phyloP scores from a whole-genome alignment of 2,888 invertebrate species.

The Dolichopus griseipennis region DNA sequence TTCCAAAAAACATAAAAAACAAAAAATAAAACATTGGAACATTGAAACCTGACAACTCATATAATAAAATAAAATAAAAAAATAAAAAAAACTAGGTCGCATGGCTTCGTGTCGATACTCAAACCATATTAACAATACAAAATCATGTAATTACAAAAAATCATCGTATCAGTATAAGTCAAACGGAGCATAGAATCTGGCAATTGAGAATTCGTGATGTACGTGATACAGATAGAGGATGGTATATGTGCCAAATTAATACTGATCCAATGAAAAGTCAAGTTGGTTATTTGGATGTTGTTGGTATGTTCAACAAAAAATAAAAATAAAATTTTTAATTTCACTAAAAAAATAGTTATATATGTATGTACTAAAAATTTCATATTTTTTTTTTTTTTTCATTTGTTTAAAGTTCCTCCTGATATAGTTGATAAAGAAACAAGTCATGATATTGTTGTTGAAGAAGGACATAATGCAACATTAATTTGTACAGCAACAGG shows the following conservation, averaged over 20 bases:
- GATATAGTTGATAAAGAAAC: conserved; percentile 80
- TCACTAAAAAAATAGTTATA: background rate
- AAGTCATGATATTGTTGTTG: conserved; percentile 74
- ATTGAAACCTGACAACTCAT: too few species aligned
- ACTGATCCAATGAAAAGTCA: conserved; percentile 90
- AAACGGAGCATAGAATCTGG: conserved; percentile 80
- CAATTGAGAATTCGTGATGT: conserved; percentile 78
- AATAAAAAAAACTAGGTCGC: conserved; percentile 55
- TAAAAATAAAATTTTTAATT: background rate
- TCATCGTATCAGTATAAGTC: conserved; percentile 73
- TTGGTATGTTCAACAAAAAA: conserved; percentile 52
- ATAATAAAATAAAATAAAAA: background rate
- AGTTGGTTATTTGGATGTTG: conserved; percentile 76
- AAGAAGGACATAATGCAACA: conserved; percentile 79
- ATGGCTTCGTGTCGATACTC: conserved; percentile 82
- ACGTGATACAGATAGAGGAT: conserved; percentile 62
- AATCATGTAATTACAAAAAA: conserved; percentile 84
- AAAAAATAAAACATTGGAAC: too few species aligned
- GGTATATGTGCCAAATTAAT: conserved; percentile 90
- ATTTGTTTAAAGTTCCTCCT: conserved; percentile 59
- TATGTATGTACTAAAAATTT: too few species aligned
- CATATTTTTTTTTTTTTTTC: background rate
- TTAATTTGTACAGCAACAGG: conserved; percentile 81
- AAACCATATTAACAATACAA: conserved; percentile 84
- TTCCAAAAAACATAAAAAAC: too few species aligned